These are phyloP conservation scores for Mustelus asterias DNA, from an alignment of 2,113 vertebrate genomes.

Conservation along the genomic window DNA sequence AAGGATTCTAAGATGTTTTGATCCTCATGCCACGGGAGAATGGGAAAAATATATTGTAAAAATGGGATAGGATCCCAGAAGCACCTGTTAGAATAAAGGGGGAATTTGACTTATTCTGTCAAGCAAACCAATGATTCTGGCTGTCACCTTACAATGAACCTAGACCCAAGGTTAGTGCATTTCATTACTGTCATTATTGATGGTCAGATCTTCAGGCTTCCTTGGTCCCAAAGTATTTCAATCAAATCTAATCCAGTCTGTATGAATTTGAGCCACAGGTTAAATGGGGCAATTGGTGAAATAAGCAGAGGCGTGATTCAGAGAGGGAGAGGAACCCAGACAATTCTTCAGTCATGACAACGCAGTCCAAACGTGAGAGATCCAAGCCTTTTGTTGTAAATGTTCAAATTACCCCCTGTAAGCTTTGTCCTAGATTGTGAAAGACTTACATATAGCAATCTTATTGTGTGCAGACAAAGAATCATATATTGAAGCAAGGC, in stretches of 20 bases:
- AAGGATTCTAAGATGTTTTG: not conserved
- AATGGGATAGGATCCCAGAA: not conserved
- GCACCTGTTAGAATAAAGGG: not conserved
- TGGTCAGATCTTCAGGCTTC: not conserved
- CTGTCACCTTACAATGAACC: not conserved
- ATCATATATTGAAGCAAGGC: conserved; percentile 38
- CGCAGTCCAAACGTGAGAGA: not conserved
- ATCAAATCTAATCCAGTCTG: not conserved
- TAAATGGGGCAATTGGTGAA: not conserved
- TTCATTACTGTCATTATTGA: not conserved
- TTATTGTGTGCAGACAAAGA: conserved; percentile 17
- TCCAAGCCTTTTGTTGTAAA: not conserved
- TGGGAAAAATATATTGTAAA: not conserved
- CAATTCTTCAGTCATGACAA: not conserved
- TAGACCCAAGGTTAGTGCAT: not conserved
- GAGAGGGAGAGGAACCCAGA: not conserved
- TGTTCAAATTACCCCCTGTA: not conserved
- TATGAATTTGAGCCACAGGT: not conserved
- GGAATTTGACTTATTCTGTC: too few relatives aligned
- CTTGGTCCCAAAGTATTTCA: not conserved
- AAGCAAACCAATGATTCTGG: too few relatives aligned
- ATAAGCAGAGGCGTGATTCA: not conserved
- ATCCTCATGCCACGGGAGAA: not conserved
- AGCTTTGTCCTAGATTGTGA: not conserved
- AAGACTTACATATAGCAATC: conserved; percentile 41